Evolutionary conservation across 1,140 invertebrate species (phyloP).

Genomic region (Cydia splendana): DNA sequence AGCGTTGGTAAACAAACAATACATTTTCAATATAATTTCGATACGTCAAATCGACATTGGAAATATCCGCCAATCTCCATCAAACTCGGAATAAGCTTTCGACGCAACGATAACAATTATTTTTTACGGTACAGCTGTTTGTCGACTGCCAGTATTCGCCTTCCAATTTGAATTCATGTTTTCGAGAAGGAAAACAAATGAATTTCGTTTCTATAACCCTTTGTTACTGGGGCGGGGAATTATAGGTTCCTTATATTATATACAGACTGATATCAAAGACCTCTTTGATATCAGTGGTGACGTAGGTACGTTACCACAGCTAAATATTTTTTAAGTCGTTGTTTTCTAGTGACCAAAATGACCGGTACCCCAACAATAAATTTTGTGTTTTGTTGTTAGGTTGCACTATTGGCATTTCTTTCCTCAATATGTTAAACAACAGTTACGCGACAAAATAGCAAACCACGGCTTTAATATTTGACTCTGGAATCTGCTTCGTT

Average conservation of each 20-base stretch:
- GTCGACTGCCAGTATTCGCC: slow-evolving; percentile 1
- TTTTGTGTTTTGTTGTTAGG: background rate
- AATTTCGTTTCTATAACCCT: background rate
- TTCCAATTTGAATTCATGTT: slow-evolving; percentile 17
- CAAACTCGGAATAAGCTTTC: slow-evolving; percentile 5
- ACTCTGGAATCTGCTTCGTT: too few relatives aligned
- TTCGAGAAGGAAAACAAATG: background rate
- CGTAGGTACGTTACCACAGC: background rate
- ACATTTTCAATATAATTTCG: background rate
- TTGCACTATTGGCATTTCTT: too few relatives aligned
- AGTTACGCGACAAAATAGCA: too few relatives aligned
- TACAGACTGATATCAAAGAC: background rate
- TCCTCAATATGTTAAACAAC: too few relatives aligned
- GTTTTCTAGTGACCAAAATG: background rate
- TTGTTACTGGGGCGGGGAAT: background rate
- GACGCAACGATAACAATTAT: slow-evolving; percentile 30
- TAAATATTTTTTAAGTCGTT: background rate
- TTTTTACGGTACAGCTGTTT: slow-evolving; percentile 31
- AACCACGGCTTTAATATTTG: too few relatives aligned
- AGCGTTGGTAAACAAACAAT: background rate
- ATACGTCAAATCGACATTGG: background rate
- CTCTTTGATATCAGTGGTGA: too few relatives aligned
- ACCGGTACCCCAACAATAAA: background rate
- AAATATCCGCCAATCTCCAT: background rate
- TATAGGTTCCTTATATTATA: too few relatives aligned